These are phyloP conservation scores for Centropus unirufus DNA, from an alignment of 2,113 vertebrate genomes.

Conservation along the genomic window DNA sequence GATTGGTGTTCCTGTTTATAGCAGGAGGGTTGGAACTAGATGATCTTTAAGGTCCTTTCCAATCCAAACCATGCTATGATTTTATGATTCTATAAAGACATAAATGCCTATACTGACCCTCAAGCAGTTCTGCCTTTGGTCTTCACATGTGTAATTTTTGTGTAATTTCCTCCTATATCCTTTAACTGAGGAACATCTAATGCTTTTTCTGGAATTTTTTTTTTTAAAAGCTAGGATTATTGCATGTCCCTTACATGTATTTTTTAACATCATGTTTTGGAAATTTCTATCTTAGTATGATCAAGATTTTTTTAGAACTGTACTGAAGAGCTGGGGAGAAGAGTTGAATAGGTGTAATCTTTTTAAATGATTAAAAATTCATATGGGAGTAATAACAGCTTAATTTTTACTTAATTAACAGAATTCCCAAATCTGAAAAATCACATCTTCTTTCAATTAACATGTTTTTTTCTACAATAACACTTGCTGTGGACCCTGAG, in stretches of 20 bases:
- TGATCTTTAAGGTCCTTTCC: too few relatives aligned
- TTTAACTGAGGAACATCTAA: not conserved
- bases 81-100: not conserved
- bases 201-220: not conserved
- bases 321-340: not conserved
- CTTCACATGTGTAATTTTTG: not conserved
- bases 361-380: conserved; percentile 7
- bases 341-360: not conserved
- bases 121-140: not conserved
- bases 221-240: not conserved
- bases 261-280: not conserved
- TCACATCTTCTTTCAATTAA: not conserved
- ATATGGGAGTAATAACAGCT: not conserved
- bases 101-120: not conserved
- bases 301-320: not conserved
- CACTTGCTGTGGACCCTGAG: not conserved
- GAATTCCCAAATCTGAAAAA: conserved; percentile 28
- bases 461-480: not conserved
- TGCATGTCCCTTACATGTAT: not conserved
- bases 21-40: too few relatives aligned
- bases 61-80: too few relatives aligned
- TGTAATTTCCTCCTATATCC: not conserved
- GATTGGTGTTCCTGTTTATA: too few relatives aligned
- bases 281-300: not conserved
- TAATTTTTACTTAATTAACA: not conserved